Evolutionary conservation across 2,113 vertebrate genomes (phyloP).

Genomic region (Myrmophylax atrothorax): DNA sequence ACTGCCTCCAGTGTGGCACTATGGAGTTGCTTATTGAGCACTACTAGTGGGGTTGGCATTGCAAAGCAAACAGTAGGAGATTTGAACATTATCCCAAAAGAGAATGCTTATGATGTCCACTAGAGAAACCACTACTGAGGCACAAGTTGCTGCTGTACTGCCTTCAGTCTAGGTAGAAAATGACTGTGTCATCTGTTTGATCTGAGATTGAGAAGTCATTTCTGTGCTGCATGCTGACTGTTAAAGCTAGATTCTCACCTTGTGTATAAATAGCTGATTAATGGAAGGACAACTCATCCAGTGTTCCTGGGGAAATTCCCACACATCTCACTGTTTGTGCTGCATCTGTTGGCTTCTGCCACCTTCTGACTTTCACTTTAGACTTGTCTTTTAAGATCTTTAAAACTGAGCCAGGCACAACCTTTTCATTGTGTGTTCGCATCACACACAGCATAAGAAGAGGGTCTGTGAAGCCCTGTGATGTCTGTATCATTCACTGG

Average conservation of each 20-base stretch:
- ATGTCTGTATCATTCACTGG: background rate
- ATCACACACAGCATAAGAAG: background rate
- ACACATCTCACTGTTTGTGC: background rate
- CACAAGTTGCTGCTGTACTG: background rate
- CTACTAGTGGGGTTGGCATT: background rate
- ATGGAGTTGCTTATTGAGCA: accelerated
- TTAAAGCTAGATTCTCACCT: background rate
- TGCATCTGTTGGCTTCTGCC: background rate
- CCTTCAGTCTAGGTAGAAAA: background rate
- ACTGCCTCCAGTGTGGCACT: background rate
- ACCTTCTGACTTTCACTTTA: background rate
- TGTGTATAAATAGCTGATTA: background rate
- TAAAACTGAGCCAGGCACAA: background rate
- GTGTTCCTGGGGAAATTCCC: background rate
- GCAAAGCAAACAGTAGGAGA: background rate
- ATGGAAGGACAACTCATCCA: background rate
- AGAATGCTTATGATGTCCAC: background rate
- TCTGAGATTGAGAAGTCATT: background rate
- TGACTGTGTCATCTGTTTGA: background rate
- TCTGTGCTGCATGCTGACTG: background rate
- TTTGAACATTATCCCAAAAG: background rate
- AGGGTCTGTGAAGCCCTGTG: background rate
- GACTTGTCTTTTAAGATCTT: background rate
- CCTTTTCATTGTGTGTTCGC: background rate
- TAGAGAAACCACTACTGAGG: background rate